Evolutionary conservation across 1,140 invertebrate species (phyloP).

Genomic region (Atta texana): DNA sequence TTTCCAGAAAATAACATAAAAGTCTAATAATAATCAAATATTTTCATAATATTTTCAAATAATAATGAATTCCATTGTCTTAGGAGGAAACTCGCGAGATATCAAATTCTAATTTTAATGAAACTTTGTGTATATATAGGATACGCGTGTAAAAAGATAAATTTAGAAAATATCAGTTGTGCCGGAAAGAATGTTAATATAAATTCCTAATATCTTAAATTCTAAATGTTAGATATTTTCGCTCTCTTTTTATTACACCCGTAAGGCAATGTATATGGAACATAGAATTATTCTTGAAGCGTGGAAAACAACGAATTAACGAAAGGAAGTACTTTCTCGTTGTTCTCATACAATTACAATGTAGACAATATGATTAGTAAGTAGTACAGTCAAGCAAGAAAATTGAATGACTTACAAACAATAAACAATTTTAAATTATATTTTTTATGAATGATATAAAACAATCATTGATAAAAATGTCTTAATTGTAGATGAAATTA

Average conservation of each 20-base stretch:
- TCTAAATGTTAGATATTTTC: neutral
- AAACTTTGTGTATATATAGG: no score
- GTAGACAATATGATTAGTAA: constrained; percentile 12
- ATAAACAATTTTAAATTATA: neutral
- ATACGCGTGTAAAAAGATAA: no score
- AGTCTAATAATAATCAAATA: neutral
- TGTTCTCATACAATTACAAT: constrained; percentile 61
- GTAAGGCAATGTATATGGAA: constrained; percentile 10
- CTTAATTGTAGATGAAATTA: neutral
- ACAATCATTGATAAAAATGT: neutral
- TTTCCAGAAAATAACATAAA: constrained; percentile 24
- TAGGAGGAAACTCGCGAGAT: neutral
- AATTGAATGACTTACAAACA: neutral
- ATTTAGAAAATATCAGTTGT: no score
- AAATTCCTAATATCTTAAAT: neutral
- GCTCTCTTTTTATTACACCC: constrained; percentile 25
- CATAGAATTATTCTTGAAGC: constrained; percentile 74
- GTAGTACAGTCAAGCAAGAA: constrained; percentile 46
- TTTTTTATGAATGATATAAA: neutral
- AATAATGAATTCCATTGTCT: neutral
- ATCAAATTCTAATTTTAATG: no score
- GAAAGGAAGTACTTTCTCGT: constrained; percentile 80
- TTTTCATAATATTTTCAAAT: neutral
- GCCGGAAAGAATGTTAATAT: no score
- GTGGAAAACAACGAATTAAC: constrained; percentile 74